Evolutionary conservation across 1,140 invertebrate genomes (phyloP).

Genomic region (Varroa destructor): DNA sequence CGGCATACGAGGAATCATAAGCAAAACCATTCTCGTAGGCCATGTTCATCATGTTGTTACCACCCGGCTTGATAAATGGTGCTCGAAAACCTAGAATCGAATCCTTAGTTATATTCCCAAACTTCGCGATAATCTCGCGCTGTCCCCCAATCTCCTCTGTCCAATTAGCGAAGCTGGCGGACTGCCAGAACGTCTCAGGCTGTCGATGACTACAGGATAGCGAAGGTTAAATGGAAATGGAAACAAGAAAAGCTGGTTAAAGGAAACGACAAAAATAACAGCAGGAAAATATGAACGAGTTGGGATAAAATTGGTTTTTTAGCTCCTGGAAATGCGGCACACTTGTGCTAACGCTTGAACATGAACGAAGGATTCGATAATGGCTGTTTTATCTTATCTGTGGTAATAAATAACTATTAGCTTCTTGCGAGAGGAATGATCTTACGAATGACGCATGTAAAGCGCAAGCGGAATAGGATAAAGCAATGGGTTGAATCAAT

Average conservation of each 20-base stretch:
- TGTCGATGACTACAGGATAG: conserved; percentile 31
- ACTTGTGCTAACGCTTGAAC: too few relatives aligned
- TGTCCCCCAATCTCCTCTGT: conserved; percentile 49
- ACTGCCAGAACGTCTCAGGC: conserved; percentile 43
- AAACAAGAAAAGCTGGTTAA: conserved; percentile 24
- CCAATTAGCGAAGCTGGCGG: conserved; percentile 41
- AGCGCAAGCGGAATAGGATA: too few relatives aligned
- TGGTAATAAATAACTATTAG: too few relatives aligned
- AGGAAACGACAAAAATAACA: conserved; percentile 19
- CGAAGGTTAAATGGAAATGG: conserved; percentile 30
- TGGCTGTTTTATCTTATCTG: too few relatives aligned
- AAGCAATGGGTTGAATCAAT: too few relatives aligned
- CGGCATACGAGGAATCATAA: conserved; percentile 77
- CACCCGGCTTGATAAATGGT: conserved; percentile 38
- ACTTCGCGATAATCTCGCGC: conserved; percentile 44
- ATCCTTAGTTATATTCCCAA: conserved; percentile 55
- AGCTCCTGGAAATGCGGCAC: too few relatives aligned
- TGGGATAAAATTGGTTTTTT: neutral
- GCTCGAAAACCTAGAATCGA: conserved; percentile 47
- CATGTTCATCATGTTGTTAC: conserved; percentile 36
- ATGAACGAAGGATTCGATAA: too few relatives aligned
- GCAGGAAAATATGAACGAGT: neutral
- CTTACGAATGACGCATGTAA: too few relatives aligned
- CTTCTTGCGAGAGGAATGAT: too few relatives aligned
- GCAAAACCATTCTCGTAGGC: conserved; percentile 65